phyloP scores from a whole-genome alignment of 2,888 invertebrate genomes.

The Calameuta filiformis region DNA sequence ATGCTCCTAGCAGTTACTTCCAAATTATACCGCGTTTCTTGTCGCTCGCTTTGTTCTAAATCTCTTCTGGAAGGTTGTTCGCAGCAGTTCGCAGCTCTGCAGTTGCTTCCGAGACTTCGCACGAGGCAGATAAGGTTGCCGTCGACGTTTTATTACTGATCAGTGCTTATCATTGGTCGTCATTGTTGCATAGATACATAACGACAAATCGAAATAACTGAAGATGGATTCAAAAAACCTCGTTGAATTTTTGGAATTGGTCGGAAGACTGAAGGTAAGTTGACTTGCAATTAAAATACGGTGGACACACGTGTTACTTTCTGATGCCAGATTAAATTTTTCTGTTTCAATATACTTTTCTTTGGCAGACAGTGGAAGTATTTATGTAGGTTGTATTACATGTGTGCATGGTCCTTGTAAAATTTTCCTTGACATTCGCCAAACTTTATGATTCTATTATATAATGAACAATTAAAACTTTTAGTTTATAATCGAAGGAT shows the following conservation, averaged over 20 bases:
- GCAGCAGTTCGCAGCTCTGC: background rate
- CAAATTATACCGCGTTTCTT: background rate
- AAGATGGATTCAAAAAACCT: background rate
- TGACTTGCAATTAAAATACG: constrained; percentile 6
- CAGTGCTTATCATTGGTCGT: background rate
- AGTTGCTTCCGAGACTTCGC: background rate
- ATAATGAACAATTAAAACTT: background rate
- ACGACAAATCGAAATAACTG: background rate
- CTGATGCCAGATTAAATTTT: background rate
- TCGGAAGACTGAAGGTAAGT: constrained; percentile 78
- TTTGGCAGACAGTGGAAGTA: background rate
- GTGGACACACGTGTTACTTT: background rate
- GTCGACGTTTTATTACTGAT: background rate
- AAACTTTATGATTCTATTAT: background rate
- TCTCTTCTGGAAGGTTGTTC: background rate
- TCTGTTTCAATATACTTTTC: background rate
- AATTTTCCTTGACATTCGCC: background rate
- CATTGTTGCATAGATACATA: background rate
- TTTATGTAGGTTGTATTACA: background rate
- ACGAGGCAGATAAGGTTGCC: too few species aligned
- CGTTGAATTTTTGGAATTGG: constrained; percentile 75
- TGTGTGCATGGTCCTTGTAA: background rate
- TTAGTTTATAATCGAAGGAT: background rate
- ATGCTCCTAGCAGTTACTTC: background rate
- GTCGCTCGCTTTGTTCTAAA: background rate